Conservation (phyloP, 2,797 vertebrate species). For the Pangasius macronema region DNA sequence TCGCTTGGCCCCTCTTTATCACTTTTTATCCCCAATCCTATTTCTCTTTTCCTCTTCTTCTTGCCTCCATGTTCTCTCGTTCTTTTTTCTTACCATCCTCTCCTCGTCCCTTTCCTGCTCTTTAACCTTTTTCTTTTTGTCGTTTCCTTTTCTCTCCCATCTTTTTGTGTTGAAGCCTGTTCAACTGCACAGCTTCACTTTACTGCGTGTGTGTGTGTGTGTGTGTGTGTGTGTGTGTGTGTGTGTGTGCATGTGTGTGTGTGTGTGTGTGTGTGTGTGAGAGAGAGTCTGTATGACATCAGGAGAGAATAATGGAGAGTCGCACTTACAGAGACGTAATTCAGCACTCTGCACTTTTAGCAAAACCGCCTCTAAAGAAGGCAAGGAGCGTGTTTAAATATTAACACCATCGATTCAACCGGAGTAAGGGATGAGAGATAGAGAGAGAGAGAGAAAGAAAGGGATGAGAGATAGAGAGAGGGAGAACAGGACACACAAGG, state of each 20-base stretch:
- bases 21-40: background rate
- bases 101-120: background rate
- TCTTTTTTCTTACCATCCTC: background rate
- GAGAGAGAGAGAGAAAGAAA: background rate
- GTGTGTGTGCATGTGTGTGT: background rate
- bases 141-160: background rate
- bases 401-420: constrained; percentile 34
- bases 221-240: background rate
- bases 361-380: constrained; percentile 26
- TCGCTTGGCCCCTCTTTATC: background rate
- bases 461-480: background rate
- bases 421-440: background rate
- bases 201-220: background rate
- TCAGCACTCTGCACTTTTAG: constrained; percentile 10
- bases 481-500: constrained; percentile 9
- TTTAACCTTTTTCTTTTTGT: background rate
- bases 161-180: background rate
- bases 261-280: no score
- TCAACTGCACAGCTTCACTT: background rate
- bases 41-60: background rate
- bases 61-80: no score
- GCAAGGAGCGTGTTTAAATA: constrained; percentile 38
- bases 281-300: background rate
- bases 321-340: constrained; percentile 28
- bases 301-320: background rate